Evolutionary conservation across 2,888 invertebrate species (phyloP).

Genomic region (Pheosia tremula): DNA sequence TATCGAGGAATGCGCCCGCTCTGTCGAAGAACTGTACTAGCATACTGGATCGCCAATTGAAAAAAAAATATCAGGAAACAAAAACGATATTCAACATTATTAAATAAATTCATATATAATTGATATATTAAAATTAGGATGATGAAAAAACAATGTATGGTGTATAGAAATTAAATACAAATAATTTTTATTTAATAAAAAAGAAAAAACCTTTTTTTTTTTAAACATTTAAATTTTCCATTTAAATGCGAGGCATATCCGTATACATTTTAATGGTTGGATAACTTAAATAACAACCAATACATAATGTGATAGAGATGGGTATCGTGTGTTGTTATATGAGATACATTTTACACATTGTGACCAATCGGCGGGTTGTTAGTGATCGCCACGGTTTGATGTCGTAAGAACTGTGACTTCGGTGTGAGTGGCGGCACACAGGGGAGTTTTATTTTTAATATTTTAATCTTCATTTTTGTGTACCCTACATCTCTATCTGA

Average conservation of each 20-base stretch:
- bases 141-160: too few relatives aligned
- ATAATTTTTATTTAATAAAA: too few relatives aligned
- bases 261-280: not conserved
- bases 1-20: conserved; percentile 41
- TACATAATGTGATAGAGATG: conserved; percentile 45
- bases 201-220: too few relatives aligned
- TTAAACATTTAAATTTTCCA: too few relatives aligned
- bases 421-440: conserved; percentile 36
- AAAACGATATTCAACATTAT: too few relatives aligned
- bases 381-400: conserved; percentile 69
- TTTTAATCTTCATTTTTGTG: not conserved
- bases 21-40: not conserved
- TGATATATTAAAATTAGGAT: too few relatives aligned
- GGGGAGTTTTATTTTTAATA: conserved; percentile 32
- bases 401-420: conserved; percentile 62
- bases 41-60: too few relatives aligned
- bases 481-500: not conserved
- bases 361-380: conserved; percentile 70
- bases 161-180: too few relatives aligned
- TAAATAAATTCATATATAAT: too few relatives aligned
- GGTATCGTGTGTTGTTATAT: conserved; percentile 62
- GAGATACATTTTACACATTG: conserved; percentile 73
- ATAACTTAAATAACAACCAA: conserved; percentile 32
- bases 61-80: too few relatives aligned
- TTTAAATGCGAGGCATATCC: not conserved